Evolutionary conservation across 2,113 vertebrate species (phyloP), one percentile per base, ranked within the genome.

Genomic region (Bubo bubo): DNA sequence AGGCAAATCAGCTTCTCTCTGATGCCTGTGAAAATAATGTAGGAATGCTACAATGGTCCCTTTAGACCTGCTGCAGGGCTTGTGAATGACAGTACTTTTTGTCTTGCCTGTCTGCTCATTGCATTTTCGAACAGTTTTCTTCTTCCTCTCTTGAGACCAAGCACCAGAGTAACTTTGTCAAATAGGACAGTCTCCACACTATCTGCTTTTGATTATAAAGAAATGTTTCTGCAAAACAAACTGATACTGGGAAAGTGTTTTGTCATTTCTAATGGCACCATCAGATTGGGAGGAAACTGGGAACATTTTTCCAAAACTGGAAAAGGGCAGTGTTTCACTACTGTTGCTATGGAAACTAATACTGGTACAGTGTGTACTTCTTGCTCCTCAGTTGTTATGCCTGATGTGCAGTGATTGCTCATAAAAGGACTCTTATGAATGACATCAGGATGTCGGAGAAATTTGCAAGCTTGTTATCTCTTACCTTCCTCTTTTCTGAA

Each of bases 201-300:
- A 12, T 59, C 72, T 83, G 32, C 24, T 72, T 83, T 34, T 72
- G 30, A 72, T 68, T 86, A 83, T 45, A 47, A 86, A 41, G 8
- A 91, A 75, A 89, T 80, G 1, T 91, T 94, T 89, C 28, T 89
- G 64, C 35, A 76, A 95, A 94, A 55, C 28, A 80, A 86, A 70
- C 15, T 15, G 37, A 79, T 63, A 49, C 13, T 41, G 39, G 55
- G 17, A 71, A 93, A 76, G 18, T 30, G 6, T 86, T 95, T 86
- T 88, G 10, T 68, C 43, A 60, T 89, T 89, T 86, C 37, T 67
- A 75, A 79, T 68, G 62, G 26, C 47, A 15, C 53, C 5, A 3
- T 79, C 55, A 80, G 16, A 60, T 2, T n/a, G 26, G 41, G 72
- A 89, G 24, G 63, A 72, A 94, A 83, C 22, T 28, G 56, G 47